Base-by-base conservation (phyloP, 2,797 vertebrate species). In the Gymnothorax reevesii region DNA sequence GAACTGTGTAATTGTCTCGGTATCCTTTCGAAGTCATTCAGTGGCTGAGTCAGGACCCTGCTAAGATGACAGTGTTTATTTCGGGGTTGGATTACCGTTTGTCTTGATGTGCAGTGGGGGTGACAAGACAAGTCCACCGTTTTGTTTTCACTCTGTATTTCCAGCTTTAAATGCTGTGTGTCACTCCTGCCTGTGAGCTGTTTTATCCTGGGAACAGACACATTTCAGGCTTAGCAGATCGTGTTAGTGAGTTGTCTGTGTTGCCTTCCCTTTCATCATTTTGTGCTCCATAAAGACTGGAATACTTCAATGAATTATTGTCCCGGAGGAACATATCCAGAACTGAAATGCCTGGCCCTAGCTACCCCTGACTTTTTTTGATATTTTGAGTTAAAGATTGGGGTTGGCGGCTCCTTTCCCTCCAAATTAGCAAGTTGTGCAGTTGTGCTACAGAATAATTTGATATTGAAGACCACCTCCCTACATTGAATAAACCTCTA, bases 41-140 rank as follows among this genome's bases (percentile, higher is more conserved):
- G n/a, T 42, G 49, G 42, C 75, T 22, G 75, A 54, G 71, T 75
- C 75, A 79, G 42, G 75, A 20, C 20, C 49, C 17, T 79, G 49
- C 49, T 79, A 42, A 77, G 73, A 52, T 77, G 4, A 49, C 75
- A 79, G 49, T 79, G 75, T 79, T 79, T 79, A 79, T 79, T 79
- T 79, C 49, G 2, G 75, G 75, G 42, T 8, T 20, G 3, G 75
- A 54, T 54, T 54, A 79, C 75, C 75, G 49, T 79, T 49, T 54
- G 42, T 54, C 73, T 52, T 54, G 49, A 22, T 6, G 10, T 75
- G 71, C 13, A 42, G 12, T 49, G 4, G 33, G 27, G 71, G 42
- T 33, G 27, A 33, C 71, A 10, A 66, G 71, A 49, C 42, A 9
- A 54, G 54, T 22, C 2, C 8, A 49, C 5, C 9, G 1, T 20